These are phyloP conservation scores for Megalops atlanticus DNA, from an alignment of 2,113 vertebrate species.

Conservation along the genomic window DNA sequence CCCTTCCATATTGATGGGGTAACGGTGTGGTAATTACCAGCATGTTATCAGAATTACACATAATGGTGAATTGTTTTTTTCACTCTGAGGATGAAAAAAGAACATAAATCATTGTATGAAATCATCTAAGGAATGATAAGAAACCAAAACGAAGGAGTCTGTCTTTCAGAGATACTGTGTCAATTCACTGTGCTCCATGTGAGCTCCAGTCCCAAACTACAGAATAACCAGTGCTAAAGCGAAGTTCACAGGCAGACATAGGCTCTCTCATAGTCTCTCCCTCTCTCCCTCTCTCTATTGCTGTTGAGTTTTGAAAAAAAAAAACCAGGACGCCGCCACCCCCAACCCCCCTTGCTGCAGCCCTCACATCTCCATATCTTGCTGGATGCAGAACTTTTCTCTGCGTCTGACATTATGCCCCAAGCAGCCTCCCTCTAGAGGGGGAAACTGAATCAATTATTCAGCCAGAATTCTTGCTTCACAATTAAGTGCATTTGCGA, in stretches of 20 bases:
- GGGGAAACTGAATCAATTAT: neutral
- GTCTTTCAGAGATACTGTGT: neutral
- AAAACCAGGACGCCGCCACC: too few relatives aligned
- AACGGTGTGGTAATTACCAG: conserved; percentile 3
- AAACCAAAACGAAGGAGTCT: neutral
- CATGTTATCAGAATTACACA: conserved; percentile 10
- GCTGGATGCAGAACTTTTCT: too few relatives aligned
- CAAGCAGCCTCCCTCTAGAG: neutral
- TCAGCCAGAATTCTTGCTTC: neutral
- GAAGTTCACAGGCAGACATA: too few relatives aligned
- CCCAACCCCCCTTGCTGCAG: too few relatives aligned
- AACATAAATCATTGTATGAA: neutral
- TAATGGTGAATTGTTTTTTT: neutral
- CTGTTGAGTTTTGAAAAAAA: too few relatives aligned
- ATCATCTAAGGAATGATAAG: neutral
- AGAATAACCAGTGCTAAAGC: too few relatives aligned
- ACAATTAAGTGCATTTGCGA: neutral
- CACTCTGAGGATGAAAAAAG: neutral
- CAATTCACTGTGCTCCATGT: neutral
- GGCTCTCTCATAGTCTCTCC: too few relatives aligned
- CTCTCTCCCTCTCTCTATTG: too few relatives aligned
- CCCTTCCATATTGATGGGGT: neutral
- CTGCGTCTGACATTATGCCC: neutral
- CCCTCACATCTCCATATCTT: too few relatives aligned
- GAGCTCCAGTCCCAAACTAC: neutral